These are phyloP conservation scores for Ganaspis sp. DNA, from an alignment of 1,140 invertebrate genomes.

Conservation along the genomic window DNA sequence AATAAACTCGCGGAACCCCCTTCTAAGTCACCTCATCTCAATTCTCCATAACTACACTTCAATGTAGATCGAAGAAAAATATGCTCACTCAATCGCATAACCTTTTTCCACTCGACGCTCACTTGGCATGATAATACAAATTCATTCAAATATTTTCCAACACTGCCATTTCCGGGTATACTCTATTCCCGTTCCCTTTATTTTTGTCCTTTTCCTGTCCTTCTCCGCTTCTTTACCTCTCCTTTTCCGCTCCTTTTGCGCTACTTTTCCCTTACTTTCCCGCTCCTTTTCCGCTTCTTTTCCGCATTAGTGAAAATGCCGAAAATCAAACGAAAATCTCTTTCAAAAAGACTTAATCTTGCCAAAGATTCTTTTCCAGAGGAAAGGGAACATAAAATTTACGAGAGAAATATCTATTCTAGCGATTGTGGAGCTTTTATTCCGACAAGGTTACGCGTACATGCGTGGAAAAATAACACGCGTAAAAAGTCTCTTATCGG, in stretches of 20 bases:
- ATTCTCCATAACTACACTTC: constrained; percentile 13
- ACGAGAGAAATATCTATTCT: neutral
- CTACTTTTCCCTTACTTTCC: no score
- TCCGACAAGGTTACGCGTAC: constrained; percentile 36
- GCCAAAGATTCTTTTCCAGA: no score
- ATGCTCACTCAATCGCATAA: constrained; percentile 45
- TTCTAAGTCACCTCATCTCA: constrained; percentile 33
- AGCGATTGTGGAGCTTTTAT: constrained; percentile 4
- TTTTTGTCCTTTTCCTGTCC: no score
- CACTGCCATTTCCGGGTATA: no score
- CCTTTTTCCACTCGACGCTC: constrained; percentile 43
- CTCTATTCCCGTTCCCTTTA: no score
- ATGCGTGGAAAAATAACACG: constrained; percentile 64
- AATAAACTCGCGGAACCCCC: constrained; percentile 65
- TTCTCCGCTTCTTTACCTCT: no score
- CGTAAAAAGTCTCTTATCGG: constrained; percentile 73
- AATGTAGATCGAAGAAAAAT: constrained; percentile 71
- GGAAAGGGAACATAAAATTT: no score
- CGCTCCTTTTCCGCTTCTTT: no score
- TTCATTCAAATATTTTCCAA: neutral
- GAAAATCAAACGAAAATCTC: no score
- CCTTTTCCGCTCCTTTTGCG: no score
- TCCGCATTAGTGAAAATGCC: no score
- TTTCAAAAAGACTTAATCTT: no score
- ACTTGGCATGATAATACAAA: neutral